These are phyloP conservation scores for Napeogenes sylphis DNA, from an alignment of 2,888 invertebrate genomes.

Conservation along the genomic window DNA sequence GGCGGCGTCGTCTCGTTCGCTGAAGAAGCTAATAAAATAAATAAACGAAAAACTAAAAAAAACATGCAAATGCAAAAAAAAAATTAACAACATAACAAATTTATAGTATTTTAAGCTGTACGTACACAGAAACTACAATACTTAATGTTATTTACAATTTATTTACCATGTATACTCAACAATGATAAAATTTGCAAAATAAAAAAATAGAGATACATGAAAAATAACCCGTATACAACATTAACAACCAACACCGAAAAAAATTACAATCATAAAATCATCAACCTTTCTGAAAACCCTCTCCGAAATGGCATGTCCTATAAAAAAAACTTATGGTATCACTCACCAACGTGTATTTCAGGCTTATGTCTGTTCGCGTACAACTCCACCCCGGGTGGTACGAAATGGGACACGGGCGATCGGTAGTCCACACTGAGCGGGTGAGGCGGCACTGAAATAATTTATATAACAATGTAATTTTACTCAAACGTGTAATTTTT, in stretches of 20 bases:
- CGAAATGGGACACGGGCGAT: slow-evolving; percentile 68
- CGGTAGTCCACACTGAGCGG: slow-evolving; percentile 66
- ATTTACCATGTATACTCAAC: no score
- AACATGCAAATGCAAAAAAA: slow-evolving; percentile 23
- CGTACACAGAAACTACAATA: no score
- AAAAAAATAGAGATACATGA: no score
- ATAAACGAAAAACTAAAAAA: slow-evolving; percentile 18
- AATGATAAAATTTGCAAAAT: no score
- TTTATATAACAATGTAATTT: background rate
- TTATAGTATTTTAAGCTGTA: background rate
- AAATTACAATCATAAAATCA: background rate
- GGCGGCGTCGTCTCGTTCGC: slow-evolving; percentile 46
- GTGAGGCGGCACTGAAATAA: slow-evolving; percentile 49
- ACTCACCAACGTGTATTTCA: slow-evolving; percentile 46
- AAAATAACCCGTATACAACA: no score
- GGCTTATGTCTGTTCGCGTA: slow-evolving; percentile 55
- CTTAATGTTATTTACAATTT: no score
- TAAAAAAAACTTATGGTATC: background rate
- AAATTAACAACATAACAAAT: slow-evolving; percentile 14
- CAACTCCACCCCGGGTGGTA: slow-evolving; percentile 64
- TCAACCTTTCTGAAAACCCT: background rate
- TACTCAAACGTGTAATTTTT: no score
- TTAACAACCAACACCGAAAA: no score
- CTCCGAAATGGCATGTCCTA: background rate
- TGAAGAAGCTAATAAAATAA: slow-evolving; percentile 37